These are phyloP conservation scores for Ptychochromis oligacanthus DNA, from an alignment of 2,113 vertebrate genomes.

Conservation along the genomic window DNA sequence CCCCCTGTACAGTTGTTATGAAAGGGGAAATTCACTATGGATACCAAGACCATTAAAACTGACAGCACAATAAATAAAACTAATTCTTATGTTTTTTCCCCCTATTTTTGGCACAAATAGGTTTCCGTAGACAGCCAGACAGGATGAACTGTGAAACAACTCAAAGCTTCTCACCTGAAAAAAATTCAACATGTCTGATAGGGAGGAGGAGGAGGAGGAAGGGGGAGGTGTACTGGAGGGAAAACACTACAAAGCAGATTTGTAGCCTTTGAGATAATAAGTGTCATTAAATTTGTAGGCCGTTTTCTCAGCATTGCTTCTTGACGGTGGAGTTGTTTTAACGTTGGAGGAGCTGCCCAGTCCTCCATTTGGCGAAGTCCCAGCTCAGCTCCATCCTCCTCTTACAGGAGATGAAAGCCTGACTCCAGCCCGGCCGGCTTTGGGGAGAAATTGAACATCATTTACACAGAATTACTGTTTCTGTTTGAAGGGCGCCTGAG, in stretches of 20 bases:
- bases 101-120: not conserved
- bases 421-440: not conserved
- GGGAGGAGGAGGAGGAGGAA: not conserved
- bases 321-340: constrained; percentile 36
- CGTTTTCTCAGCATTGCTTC: constrained; percentile 34
- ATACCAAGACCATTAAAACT: not conserved
- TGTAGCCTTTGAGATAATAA: constrained; percentile 43
- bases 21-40: not conserved
- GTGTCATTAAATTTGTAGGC: constrained; percentile 50
- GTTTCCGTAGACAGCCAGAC: not conserved
- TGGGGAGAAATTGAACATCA: constrained; percentile 41
- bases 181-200: constrained; percentile 5
- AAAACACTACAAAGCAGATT: constrained; percentile 42
- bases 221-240: not conserved
- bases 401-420: constrained; percentile 50
- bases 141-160: not conserved
- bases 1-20: too few species aligned
- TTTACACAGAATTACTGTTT: constrained; percentile 55
- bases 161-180: constrained; percentile 33
- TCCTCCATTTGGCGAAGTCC: not conserved
- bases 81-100: not conserved
- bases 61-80: too few species aligned
- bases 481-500: constrained; percentile 59
- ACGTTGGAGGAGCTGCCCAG: constrained; percentile 20
- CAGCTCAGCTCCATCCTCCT: constrained; percentile 21